Evolutionary conservation across 2,797 vertebrate genomes (phyloP).

Genomic region (Anisognathus igniventris): DNA sequence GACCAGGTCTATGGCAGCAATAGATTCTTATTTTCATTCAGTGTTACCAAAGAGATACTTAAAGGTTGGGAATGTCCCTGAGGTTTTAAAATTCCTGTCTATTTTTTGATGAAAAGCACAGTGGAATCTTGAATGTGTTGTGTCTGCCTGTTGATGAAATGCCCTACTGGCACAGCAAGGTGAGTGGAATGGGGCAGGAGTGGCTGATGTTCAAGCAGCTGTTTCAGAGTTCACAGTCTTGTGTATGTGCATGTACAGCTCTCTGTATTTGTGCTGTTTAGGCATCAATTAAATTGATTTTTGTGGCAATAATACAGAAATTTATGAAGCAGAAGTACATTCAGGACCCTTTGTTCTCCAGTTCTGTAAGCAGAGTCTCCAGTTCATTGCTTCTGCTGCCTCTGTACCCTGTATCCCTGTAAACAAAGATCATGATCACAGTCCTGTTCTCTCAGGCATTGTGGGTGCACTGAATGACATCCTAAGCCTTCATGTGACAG

Average conservation of each 20-base stretch:
- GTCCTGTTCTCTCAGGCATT: background rate
- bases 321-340: background rate
- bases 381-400: background rate
- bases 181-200: background rate
- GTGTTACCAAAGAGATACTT: background rate
- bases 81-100: background rate
- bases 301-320: background rate
- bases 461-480: background rate
- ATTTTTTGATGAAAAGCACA: background rate
- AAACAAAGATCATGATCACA: background rate
- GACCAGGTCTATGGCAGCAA: background rate
- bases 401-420: background rate
- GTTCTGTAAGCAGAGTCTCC: background rate
- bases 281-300: background rate
- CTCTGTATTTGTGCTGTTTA: background rate
- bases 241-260: fast-evolving
- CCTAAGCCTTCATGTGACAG: background rate
- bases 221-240: background rate
- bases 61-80: background rate
- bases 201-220: fast-evolving
- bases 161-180: background rate
- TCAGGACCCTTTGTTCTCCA: background rate
- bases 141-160: background rate
- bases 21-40: background rate
- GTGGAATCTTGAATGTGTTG: background rate